Evolutionary conservation across 1,140 invertebrate genomes (phyloP), one percentile per base, ranked within the genome.

Genomic region (Rhyacophila brunnea): DNA sequence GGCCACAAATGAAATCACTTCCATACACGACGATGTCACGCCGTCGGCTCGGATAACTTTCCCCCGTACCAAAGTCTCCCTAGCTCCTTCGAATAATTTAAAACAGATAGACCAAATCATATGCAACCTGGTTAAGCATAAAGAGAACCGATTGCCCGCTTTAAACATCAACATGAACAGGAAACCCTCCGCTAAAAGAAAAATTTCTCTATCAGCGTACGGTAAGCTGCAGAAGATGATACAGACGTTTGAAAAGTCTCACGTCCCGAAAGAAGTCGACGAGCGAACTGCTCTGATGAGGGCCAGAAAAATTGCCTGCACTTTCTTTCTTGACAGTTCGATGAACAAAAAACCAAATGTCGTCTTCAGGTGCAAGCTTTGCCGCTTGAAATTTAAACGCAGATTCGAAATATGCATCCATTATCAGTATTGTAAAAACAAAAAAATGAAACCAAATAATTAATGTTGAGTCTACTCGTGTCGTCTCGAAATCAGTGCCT

Each of bases 401-500:
- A 60, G 58, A 43, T 61, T 44, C 52, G 63, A 61, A 42, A 53
- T 58, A 35, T 58, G 54, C 49, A 44, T 61, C n/a, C 63, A 65
- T 38, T 57, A 45, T 20, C 45, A 59, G 40, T 43, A 51, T 54
- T 61, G 62, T 49, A 64, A 64, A 38, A 60, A 54, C 34, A 58
- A 43, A 45, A 38, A 23, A 48, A 36, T 20, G 13, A 42, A 28
- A 28, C 23, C 23, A 28, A 57, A 48, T 45, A 49, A 48, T 28
- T 52, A 44, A 45, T 61, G 49, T 51, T 43, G 20, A 48, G 34
- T 58, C 23, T 42, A 35, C 47, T 53, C 34, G 48, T 58, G 58
- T 58, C 36, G 58, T 61, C 50, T 60, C n/a, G 40, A 60, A 65
- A 58, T 61, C 58, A 65, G 63, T 65, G 63, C 63, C 63, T 65